These are phyloP conservation scores for Pheosia tremula DNA, from an alignment of 2,888 invertebrate genomes.

Conservation along the genomic window DNA sequence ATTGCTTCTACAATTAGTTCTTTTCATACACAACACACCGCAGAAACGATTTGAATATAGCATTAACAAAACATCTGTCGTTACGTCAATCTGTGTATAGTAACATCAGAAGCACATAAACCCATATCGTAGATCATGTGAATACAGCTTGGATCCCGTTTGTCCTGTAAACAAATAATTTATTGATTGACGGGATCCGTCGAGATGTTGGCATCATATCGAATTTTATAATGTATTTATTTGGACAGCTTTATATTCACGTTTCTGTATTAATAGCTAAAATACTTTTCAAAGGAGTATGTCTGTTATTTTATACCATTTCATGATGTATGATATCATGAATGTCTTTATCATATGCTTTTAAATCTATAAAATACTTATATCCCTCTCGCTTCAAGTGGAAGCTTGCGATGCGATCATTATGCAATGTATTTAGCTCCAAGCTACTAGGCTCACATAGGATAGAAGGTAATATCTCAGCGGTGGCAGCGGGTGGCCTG, in stretches of 20 bases:
- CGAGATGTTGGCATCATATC: background rate
- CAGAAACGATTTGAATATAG: background rate
- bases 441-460: background rate
- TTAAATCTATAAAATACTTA: background rate
- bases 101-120: background rate
- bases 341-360: too few species aligned
- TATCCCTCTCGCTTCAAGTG: background rate
- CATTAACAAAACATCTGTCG: background rate
- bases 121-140: background rate
- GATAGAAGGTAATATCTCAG: constrained; percentile 30
- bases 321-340: too few species aligned
- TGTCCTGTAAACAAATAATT: background rate
- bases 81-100: constrained; percentile 1
- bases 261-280: too few species aligned
- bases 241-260: background rate
- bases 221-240: background rate
- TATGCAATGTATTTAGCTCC: constrained; percentile 1
- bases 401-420: background rate
- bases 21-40: background rate
- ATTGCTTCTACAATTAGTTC: background rate
- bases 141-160: background rate
- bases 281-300: too few species aligned
- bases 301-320: too few species aligned
- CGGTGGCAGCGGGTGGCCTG: constrained; percentile 19
- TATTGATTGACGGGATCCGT: background rate